These are phyloP conservation scores for Pedetes capensis DNA, from an alignment of 2,113 vertebrate species.

Conservation along the genomic window DNA sequence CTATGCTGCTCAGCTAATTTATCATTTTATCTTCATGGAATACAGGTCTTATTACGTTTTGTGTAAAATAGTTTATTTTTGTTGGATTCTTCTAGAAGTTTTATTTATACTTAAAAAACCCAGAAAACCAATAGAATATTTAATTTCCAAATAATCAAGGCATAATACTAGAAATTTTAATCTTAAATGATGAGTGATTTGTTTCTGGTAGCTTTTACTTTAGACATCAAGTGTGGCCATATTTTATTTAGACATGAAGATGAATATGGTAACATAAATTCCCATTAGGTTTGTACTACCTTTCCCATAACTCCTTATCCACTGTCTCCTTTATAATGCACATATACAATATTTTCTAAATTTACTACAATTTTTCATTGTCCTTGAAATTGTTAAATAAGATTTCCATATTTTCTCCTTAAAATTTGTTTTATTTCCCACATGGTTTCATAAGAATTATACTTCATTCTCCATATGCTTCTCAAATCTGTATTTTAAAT, in stretches of 20 bases:
- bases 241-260: not conserved
- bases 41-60: not conserved
- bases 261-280: not conserved
- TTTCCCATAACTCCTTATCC: not conserved
- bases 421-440: not conserved
- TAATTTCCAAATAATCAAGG: not conserved
- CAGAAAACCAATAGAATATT: not conserved
- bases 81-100: not conserved
- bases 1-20: not conserved
- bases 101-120: not conserved
- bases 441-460: not conserved
- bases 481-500: constrained; percentile 28
- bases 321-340: not conserved
- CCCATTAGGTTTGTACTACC: not conserved
- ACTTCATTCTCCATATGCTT: not conserved
- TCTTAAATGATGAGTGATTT: not conserved
- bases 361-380: not conserved
- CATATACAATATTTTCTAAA: not conserved
- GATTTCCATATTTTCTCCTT: not conserved
- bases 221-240: not conserved
- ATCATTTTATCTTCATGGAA: not conserved
- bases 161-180: not conserved
- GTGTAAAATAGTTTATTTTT: not conserved
- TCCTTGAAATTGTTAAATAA: not conserved
- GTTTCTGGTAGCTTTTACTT: not conserved